Base-by-base conservation (phyloP, 2,888 invertebrate species). In the Phymatocera aterrima region DNA sequence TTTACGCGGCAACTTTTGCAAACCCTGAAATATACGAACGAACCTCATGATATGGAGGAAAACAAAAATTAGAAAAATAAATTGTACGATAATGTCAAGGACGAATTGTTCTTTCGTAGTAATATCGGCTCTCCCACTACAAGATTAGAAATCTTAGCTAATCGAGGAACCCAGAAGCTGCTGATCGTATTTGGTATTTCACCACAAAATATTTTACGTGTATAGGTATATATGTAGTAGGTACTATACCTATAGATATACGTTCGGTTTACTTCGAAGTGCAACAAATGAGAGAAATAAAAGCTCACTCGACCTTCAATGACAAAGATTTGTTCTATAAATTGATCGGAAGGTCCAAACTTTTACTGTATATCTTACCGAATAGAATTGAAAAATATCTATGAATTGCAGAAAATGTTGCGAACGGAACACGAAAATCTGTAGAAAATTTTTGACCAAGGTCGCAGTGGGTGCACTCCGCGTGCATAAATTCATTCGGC, bases 131-230 rank as follows among this genome's bases (percentile, higher is more conserved):
- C 57, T 57, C 57, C 21, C 57, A 18, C 48, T 28, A 10, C 28
- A 21, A 28, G 28, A 57, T 57, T 57, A 28, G 24, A 57, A 57
- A 57, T 28, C 28, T 57, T 57, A 57, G 57, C 57, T 57, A 57
- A 57, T 57, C 57, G 57, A 28, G n/a, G 57, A 57, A 28, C 1
- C 5, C 57, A 57, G 57, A 21, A 18, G 8, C 40, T 40, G 40
- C 4, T 40, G 40, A 5, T 5, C 8, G 40, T 40, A 8, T 40
- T 57, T 28, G 12, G 28, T 24, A 57, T 57, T 57, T 24, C 57
- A 15, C 24, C 57, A 57, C 28, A 5, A 57, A 8, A 15, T 46
- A 40, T 3, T 8, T 4, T 40, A 40, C 40, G 8, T 40, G 40
- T 40, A 40, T 5, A 40, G 40, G 40, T 40, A 40, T 4, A 8